Percentiles rank a stretch among this genome's conserved stretches.
Conservation (phyloP, 1,140 invertebrate species). For the Drosophila funebris region DNA sequence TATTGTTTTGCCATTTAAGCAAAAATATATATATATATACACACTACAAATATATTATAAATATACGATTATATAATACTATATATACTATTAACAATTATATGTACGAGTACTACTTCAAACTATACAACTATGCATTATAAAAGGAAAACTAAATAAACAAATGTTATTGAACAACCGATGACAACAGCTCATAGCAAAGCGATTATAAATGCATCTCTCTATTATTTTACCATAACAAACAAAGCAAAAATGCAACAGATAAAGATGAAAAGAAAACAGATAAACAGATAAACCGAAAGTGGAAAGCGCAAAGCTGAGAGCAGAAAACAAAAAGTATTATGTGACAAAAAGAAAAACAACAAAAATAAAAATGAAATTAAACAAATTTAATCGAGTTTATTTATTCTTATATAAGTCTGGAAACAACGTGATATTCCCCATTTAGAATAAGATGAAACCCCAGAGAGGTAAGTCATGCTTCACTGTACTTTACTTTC, state of each 20-base stretch:
- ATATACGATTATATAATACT: conserved; percentile 23
- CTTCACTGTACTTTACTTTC: no score
- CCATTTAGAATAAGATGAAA: background rate
- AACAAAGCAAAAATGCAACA: conserved; percentile 12
- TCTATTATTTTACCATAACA: conserved; percentile 32
- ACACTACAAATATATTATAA: conserved; percentile 19
- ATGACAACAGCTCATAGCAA: conserved; percentile 20
- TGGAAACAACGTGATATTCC: background rate
- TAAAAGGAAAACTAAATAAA: conserved; percentile 17
- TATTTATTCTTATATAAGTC: background rate
- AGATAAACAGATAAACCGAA: background rate
- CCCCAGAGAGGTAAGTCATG: no score
- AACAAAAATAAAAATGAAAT: conserved; percentile 33
- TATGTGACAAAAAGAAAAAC: conserved; percentile 39
- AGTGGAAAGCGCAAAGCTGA: no score
- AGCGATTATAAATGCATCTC: conserved; percentile 30
- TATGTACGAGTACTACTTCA: conserved; percentile 31
- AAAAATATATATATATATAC: conserved; percentile 41
- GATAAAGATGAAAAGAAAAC: conserved; percentile 30
- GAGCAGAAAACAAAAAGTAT: conserved; percentile 25
- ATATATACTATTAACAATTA: conserved; percentile 17
- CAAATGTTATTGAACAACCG: conserved; percentile 12
- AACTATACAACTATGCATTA: conserved; percentile 27
- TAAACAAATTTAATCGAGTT: conserved; percentile 13
- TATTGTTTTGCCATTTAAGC: conserved; percentile 73